Conservation (phyloP, 2,113 vertebrate species). For the Calypte anna region DNA sequence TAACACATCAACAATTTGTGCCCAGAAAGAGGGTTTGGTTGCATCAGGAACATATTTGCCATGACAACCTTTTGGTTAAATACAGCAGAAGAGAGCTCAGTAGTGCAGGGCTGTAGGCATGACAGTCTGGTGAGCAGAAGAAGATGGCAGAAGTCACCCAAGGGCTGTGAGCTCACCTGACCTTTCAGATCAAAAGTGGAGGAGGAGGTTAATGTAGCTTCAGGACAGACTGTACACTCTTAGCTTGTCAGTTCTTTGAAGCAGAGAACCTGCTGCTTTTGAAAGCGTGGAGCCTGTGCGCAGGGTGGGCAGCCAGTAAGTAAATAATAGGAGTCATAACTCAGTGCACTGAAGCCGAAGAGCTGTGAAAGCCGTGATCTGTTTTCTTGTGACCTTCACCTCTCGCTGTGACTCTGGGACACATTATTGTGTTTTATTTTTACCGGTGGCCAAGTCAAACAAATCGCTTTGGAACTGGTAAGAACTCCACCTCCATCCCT, state of each 20-base stretch:
- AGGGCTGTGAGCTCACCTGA: background rate
- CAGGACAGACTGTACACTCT: background rate
- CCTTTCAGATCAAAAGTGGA: background rate
- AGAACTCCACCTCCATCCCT: conserved; percentile 18
- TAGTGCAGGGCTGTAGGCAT: background rate
- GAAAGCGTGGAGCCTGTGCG: background rate
- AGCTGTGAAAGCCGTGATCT: conserved; percentile 56
- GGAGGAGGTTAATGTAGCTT: background rate
- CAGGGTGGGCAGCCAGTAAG: conserved; percentile 15
- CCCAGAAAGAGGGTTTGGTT: background rate
- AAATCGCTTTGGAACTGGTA: conserved; percentile 37
- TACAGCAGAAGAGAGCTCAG: background rate
- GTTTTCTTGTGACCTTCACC: conserved; percentile 56
- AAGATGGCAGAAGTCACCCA: background rate
- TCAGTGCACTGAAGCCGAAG: conserved; percentile 12
- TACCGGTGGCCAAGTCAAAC: conserved; percentile 58
- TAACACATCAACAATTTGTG: background rate
- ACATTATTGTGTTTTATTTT: conserved; percentile 55
- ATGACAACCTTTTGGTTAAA: background rate
- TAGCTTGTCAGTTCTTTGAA: background rate
- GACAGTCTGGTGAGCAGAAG: background rate
- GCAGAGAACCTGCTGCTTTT: conserved; percentile 36
- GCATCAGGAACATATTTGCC: fast-evolving
- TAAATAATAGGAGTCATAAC: conserved; percentile 47
- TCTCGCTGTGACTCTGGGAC: conserved; percentile 9